phyloP scores from a whole-genome alignment of 1,140 invertebrate species.

The Papilio machaon region DNA sequence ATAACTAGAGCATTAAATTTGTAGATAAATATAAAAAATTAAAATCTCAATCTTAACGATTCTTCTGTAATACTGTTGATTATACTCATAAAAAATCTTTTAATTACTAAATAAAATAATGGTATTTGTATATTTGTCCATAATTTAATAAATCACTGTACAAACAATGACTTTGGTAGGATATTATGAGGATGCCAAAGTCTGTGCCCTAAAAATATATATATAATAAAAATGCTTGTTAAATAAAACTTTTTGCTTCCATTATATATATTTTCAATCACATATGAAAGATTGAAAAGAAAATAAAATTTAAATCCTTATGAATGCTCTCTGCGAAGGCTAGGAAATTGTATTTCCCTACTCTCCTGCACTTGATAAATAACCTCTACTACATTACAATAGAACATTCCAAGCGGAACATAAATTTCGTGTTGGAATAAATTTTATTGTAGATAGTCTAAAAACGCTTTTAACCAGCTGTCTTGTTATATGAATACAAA shows the following conservation, averaged over 20 bases:
- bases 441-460: not conserved
- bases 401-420: not conserved
- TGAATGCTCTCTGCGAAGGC: too few relatives aligned
- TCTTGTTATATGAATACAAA: not conserved
- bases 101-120: too few relatives aligned
- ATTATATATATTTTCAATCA: not conserved
- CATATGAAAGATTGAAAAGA: not conserved
- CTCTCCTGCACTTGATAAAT: slow-evolving; percentile 10
- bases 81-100: too few relatives aligned
- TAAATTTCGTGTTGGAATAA: slow-evolving; percentile 1
- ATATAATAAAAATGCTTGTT: too few relatives aligned
- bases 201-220: too few relatives aligned
- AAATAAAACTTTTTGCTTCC: too few relatives aligned
- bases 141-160: too few relatives aligned
- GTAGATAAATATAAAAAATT: not conserved
- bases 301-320: not conserved
- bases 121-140: too few relatives aligned
- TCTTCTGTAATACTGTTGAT: too few relatives aligned
- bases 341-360: slow-evolving; percentile 3
- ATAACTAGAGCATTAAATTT: not conserved
- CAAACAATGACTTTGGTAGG: too few relatives aligned
- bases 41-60: not conserved
- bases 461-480: slow-evolving; percentile 1
- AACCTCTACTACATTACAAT: not conserved
- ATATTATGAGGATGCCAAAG: too few relatives aligned